Evolutionary conservation across 2,113 vertebrate genomes (phyloP).

Genomic region (Progne subis): DNA sequence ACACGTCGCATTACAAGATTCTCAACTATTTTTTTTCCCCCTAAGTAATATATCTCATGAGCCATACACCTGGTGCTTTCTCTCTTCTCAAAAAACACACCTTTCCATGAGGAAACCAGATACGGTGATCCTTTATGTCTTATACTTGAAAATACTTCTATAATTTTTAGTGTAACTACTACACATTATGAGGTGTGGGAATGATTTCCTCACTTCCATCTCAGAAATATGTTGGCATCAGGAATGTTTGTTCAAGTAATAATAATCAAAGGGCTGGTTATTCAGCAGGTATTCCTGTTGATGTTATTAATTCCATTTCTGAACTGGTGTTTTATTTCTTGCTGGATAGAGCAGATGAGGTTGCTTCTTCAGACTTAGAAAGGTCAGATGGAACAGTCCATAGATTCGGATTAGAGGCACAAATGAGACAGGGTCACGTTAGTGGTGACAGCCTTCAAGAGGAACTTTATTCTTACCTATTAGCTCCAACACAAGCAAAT

Average conservation of each 20-base stretch:
- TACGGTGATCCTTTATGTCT: neutral
- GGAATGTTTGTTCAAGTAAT: neutral
- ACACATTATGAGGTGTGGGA: neutral
- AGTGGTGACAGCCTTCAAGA: neutral
- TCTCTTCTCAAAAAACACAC: neutral
- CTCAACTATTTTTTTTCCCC: neutral
- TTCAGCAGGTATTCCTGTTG: neutral
- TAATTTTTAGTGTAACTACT: neutral
- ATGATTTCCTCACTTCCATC: neutral
- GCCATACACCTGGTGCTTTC: neutral
- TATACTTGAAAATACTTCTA: neutral
- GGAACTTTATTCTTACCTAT: neutral
- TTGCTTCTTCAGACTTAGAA: neutral
- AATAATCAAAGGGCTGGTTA: neutral
- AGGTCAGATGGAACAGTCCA: neutral
- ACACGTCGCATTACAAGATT: neutral
- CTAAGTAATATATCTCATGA: neutral
- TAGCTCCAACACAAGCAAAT: neutral
- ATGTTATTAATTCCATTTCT: neutral
- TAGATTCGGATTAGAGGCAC: slow-evolving; percentile 5
- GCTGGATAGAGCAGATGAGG: neutral
- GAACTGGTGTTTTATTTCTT: neutral
- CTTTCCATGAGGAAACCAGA: neutral
- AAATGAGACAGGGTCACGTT: neutral
- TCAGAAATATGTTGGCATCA: neutral